Evolutionary conservation across 1,140 invertebrate genomes (phyloP).

Genomic region (Leptopilina clavipes): DNA sequence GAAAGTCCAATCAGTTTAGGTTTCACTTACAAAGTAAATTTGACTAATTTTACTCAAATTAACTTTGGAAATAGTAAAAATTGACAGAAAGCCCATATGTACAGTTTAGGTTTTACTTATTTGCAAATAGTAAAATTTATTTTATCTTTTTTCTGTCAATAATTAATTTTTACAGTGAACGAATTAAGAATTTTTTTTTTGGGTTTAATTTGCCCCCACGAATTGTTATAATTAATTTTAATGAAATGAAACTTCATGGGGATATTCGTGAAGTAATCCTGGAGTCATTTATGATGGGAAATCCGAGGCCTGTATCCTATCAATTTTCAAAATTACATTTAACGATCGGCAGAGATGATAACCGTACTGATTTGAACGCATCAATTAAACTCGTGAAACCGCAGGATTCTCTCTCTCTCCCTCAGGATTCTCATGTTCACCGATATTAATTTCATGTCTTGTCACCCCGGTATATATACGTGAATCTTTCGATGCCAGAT

Average conservation of each 20-base stretch:
- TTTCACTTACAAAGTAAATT: too few relatives aligned
- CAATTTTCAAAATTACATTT: conserved; percentile 32
- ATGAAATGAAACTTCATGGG: neutral
- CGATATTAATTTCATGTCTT: conserved; percentile 55
- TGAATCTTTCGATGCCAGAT: conserved; percentile 48
- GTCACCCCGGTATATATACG: conserved; percentile 26
- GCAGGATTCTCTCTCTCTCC: conserved; percentile 50
- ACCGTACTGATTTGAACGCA: conserved; percentile 47
- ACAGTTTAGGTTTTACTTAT: too few relatives aligned
- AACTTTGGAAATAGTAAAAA: too few relatives aligned
- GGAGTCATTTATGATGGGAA: neutral
- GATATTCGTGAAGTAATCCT: neutral
- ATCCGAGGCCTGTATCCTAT: conserved; percentile 8
- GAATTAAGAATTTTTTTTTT: too few relatives aligned
- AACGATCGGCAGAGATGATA: conserved; percentile 37
- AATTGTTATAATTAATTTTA: neutral
- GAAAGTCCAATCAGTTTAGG: too few relatives aligned
- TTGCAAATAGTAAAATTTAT: too few relatives aligned
- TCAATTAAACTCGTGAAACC: conserved; percentile 50
- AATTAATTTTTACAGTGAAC: too few relatives aligned
- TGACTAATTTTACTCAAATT: too few relatives aligned
- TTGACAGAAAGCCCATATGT: too few relatives aligned
- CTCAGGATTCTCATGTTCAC: conserved; percentile 44
- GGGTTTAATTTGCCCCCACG: too few relatives aligned
- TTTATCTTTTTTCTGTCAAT: too few relatives aligned